Base-by-base conservation (phyloP, 1,140 invertebrate genomes). In the Pseudomyrmex flavicornis region DNA sequence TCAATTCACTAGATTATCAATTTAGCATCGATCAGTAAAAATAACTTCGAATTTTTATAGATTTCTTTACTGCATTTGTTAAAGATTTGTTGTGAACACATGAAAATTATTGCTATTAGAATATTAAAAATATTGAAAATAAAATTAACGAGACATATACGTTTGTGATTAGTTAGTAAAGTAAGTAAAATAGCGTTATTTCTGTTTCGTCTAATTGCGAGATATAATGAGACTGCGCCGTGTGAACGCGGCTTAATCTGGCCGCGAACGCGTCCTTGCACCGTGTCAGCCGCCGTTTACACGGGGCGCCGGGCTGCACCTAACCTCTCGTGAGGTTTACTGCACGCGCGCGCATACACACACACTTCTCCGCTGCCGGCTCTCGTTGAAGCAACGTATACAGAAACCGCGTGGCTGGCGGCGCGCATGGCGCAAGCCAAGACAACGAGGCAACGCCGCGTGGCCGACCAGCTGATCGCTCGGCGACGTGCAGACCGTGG, bases 381-480 rank as follows among this genome's bases (percentile, higher is more conserved):
- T 15, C 66, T 70, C 76, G 76, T 73, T 80, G 84, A 74, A 82
- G 56, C 84, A 35, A 74, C 86, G 66, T 90, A 90, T 88, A 92
- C 70, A 91, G 93, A 93, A 92, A 93, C 94, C 88, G 93, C 93
- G 92, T 90, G 92, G 90, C 88, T 86, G 90, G 61, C 62, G 66
- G 70, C 35, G 80, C 82, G 85, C 74, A 84, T 59, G 35, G 84
- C 65, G 79, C 76, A 84, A 83, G 85, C 66, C 79, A 65, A 86
- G 86, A 84, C 83, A 90, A 86, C 87, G 85, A 90, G 84, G 86
- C 89, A 89, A 89, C 89, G 86, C 87, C 90, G 91, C 92, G 91
- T 91, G 90, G 91, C 79, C 85, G 90, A 90, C 79, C 92, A 92
- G 91, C 92, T 91, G 92, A 90, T 92, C 90, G 88, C 87, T 84